Percentiles rank a stretch among this genome's conserved stretches.
Conservation (phyloP, 2,113 vertebrate genomes). For the Tetrao urogallus region DNA sequence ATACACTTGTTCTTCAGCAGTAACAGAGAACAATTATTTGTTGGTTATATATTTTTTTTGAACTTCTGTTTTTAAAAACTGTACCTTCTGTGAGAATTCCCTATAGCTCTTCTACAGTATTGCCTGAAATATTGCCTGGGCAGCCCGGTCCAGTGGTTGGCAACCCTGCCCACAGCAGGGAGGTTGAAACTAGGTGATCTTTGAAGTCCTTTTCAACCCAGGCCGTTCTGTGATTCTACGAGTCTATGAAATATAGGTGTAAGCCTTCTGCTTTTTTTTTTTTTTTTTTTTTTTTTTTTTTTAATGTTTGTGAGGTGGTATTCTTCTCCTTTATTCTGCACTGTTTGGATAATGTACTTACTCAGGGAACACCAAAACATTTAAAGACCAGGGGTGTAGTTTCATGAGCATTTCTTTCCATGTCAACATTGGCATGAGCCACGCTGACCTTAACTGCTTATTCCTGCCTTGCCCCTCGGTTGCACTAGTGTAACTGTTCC, state of each 20-base stretch:
- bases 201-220: too few relatives aligned
- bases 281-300: not conserved
- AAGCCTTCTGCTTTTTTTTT: not conserved
- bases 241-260: not conserved
- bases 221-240: too few relatives aligned
- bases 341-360: not conserved
- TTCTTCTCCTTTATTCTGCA: not conserved
- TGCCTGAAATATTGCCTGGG: not conserved
- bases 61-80: not conserved
- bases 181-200: too few relatives aligned
- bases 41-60: not conserved
- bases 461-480: slow-evolving; percentile 15
- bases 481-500: slow-evolving; percentile 35
- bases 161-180: too few relatives aligned
- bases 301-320: not conserved
- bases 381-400: not conserved
- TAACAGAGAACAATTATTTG: not conserved
- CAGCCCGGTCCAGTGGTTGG: too few relatives aligned
- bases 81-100: not conserved
- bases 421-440: not conserved
- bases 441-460: slow-evolving; percentile 21
- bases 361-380: not conserved
- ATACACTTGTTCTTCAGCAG: not conserved
- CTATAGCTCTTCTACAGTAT: not conserved
- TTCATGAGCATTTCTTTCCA: slow-evolving; percentile 33